Base-by-base conservation (phyloP, 2,888 invertebrate genomes). In the Polylopha cassiicola region DNA sequence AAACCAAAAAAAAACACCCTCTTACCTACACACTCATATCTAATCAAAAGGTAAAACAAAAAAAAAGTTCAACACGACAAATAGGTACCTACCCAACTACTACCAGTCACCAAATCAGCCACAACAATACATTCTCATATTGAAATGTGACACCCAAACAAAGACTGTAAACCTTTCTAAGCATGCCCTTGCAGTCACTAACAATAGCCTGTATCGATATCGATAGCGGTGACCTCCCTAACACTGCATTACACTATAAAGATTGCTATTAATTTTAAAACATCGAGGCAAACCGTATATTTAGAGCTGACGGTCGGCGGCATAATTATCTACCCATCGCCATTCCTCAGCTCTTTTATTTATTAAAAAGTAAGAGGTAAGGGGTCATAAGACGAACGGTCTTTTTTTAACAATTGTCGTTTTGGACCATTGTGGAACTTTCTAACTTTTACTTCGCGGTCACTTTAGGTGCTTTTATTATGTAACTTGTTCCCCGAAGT, bases 201-300 rank as follows among this genome's bases (percentile, higher is more conserved):
- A 22, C 21, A 23, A 26, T 34, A 15, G 26, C 15, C 24, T 16
- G 18, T 72, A 76, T 80, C 75, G 76, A 78, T 61, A 61, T 74
- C 70, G 69, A 68, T 61, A 60, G 65, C 59, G 60, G 61, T 73
- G 70, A 53, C 80, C 74, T 73, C 78, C 76, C 82, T 79, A 77
- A 59, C 55, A 52, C 43, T 49, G 70, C 72, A 75, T 73, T 74
- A 73, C 69, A 65, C 73, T 75, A 76, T 80, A 81, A 82, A 82
- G 78, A 82, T 84, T 78, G 78, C 79, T 81, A 84, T 84, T 84
- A 84, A 78, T 68, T 76, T 70, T 74, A 75, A 75, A 74, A 74
- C 68, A 63, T 58, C 66, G 65, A 58, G 67, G 68, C 63, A 61
- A 50, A 60, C 50, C 63, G 71, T 70, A 71, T 73, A 70, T 73